Base-by-base conservation (phyloP, 1,140 invertebrate genomes). In the Mercenaria mercenaria region DNA sequence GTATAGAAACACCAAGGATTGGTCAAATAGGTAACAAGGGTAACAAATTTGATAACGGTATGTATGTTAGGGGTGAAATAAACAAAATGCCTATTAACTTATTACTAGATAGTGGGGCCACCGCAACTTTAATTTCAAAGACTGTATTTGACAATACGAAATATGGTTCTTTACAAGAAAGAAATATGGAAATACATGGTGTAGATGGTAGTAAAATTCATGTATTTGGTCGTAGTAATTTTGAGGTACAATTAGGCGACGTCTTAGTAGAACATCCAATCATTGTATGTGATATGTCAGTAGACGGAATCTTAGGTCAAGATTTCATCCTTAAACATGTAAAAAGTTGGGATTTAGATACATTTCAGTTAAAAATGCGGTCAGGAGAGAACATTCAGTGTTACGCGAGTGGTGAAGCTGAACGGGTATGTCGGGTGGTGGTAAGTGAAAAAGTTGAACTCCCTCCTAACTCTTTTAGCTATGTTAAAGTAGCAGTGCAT, bases 261-360 rank as follows among this genome's bases (percentile, higher is more conserved):
- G 39, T 72, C 1, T 0, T 39, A 20, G 37, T 72, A 15, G 13
- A 72, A 64, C 59, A 64, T n/a, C 10, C 8, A n/a, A 15, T 39
- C 20, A 72, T 72, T 39, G 34, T 72, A 3, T 72, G 67, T 41
- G 67, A 72, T 41, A 41, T 72, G 1, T 20, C 34, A 20, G 37
- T n/a, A 2, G 37, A 72, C 4, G 67, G 10, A 39, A 72, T 72
- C 13, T 15, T 72, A 11, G 67, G 67, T 1, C 39, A 72, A 41
- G 67, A 72, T 23, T 72, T 72, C 20, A 41, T 72, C 1, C 2
- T 39, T n/a, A 72, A 72, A n/a, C 67, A 72, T 72, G 67, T 72
- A 18, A 39, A 18, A 18, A 41, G 11, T 26, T 72, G 67, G 67
- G 67, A 39, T 29, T 39, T 72, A 34, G 67, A 72, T 34, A 72